Base-by-base conservation (phyloP, 2,888 invertebrate species). In the Sussaba pulchella region DNA sequence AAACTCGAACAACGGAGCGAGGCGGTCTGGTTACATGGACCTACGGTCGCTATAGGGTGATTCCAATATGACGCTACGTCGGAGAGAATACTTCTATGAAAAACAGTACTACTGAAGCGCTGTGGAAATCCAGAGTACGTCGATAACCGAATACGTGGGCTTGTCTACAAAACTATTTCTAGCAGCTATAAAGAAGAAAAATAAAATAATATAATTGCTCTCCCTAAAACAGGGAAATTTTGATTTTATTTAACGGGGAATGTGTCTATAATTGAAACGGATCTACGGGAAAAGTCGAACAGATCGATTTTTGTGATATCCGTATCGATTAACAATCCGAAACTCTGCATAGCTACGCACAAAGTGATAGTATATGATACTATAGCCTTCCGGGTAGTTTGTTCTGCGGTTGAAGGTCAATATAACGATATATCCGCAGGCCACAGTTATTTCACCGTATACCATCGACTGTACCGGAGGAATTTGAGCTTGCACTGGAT, bases 1-100 rank as follows among this genome's bases (percentile, higher is more conserved):
- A 74, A 73, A 73, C 77, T 74, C 57, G 67, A 47, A 75, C 69
- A 63, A 59, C 63, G 43, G 45, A 43, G 47, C 61, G 67, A 41
- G 31, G 71, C 61, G 61, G 14, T 52, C 52, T 41, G 47, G 63
- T 39, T 59, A 50, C 72, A 45, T 21, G 26, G 17, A n/a, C 19
- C 19, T n/a, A 12, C 12, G 43, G n/a, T 14, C 3, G 26, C 19
- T 19, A 41, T 14, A 24, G 6, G 41, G 47, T 52, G 3, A 52
- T 21, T 52, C 54, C 47, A 69, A 69, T 43, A 45, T 45, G 52
- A 69, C 43, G 50, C 6, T 57, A 57, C n/a, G 31, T 6, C 8
- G n/a, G n/a, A 26, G 54, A 26, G 4, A 26, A 26, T 54, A 21
- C 21, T 39, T 12, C 8, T 39, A 6, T 39, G 39, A 8, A 39